Base-by-base conservation (phyloP, 2,888 invertebrate genomes). In the Acheta domesticus region DNA sequence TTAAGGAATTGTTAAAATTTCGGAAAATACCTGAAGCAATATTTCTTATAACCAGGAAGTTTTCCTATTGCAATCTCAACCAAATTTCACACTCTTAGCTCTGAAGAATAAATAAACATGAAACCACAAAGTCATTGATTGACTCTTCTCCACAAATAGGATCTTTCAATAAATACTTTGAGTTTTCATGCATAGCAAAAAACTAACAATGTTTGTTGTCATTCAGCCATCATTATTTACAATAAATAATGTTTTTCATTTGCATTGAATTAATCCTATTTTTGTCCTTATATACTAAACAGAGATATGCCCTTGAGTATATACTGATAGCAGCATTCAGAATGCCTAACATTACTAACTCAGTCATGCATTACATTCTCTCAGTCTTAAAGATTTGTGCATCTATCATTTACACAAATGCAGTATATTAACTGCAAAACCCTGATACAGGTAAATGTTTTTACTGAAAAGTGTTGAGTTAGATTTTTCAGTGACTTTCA, bases 341-440 rank as follows among this genome's bases (percentile, higher is more conserved):
- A 14, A 62, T 62, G n/a, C n/a, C n/a, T 19, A 62, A 62, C n/a
- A 62, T 62, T 19, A 11, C 62, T 62, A 62, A 14, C 36, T 62
- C 62, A 62, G 62, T 62, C n/a, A 62, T 62, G 4, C 62, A 62
- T 62, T n/a, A 62, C 62, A 19, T 19, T 19, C 62, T 62, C 8
- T 62, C 62, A 62, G 62, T 62, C 62, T 62, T 62, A 62, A 14
- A 62, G 62, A 62, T 62, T 62, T 62, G 62, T 62, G 62, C 62
- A 5, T 62, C n/a, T 8, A 36, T 62, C 62, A 62, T 14, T 62
- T 62, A 62, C 62, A 62, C 62, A 36, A 36, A 62, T 62, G 62
- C 16, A 14, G n/a, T 62, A 62, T n/a, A 19, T 62, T 19, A 19
- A n/a, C 14, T 62, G 62, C 62, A 62, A 62, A n/a, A 19, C n/a